These are phyloP conservation scores for Heliconius ethilla DNA, from an alignment of 2,888 invertebrate species.

Conservation along the genomic window DNA sequence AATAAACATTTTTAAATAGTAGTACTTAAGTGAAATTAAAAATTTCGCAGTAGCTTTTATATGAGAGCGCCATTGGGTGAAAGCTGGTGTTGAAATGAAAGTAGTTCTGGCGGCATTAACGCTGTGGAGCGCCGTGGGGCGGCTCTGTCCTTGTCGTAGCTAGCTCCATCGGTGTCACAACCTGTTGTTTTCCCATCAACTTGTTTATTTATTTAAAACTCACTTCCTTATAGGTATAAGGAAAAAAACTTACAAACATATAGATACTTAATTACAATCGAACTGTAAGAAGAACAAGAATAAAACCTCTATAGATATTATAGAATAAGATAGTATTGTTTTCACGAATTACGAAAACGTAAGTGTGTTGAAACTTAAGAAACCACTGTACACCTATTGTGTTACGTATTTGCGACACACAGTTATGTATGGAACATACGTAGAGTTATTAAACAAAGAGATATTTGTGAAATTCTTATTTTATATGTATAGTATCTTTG, in stretches of 20 bases:
- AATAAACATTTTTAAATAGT: constrained; percentile 14
- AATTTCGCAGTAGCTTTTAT: constrained; percentile 72
- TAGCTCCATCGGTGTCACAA: constrained; percentile 54
- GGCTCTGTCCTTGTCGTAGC: constrained; percentile 45
- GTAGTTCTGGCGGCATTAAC: constrained; percentile 70
- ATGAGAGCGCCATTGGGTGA: constrained; percentile 73
- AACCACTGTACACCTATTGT: constrained; percentile 47
- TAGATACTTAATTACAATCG: neutral
- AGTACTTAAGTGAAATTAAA: constrained; percentile 49
- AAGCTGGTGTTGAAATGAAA: constrained; percentile 79
- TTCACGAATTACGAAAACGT: constrained; percentile 47
- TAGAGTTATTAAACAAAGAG: constrained; percentile 35
- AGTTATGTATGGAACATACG: constrained; percentile 43
- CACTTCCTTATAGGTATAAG: neutral
- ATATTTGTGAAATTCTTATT: constrained; percentile 7
- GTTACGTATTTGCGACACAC: constrained; percentile 49
- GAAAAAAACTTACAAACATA: neutral
- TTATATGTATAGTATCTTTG: neutral
- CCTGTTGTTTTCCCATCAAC: constrained; percentile 71
- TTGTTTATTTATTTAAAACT: constrained; percentile 50
- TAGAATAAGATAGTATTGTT: constrained; percentile 44
- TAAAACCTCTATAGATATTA: neutral
- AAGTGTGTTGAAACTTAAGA: constrained; percentile 46
- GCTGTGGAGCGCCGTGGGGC: constrained; percentile 57
- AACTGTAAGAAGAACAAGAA: neutral